Percentiles rank a stretch among this genome's conserved stretches.
These are phyloP conservation scores for Hybos culiciformis DNA, from an alignment of 2,888 invertebrate genomes.

Conservation along the genomic window DNA sequence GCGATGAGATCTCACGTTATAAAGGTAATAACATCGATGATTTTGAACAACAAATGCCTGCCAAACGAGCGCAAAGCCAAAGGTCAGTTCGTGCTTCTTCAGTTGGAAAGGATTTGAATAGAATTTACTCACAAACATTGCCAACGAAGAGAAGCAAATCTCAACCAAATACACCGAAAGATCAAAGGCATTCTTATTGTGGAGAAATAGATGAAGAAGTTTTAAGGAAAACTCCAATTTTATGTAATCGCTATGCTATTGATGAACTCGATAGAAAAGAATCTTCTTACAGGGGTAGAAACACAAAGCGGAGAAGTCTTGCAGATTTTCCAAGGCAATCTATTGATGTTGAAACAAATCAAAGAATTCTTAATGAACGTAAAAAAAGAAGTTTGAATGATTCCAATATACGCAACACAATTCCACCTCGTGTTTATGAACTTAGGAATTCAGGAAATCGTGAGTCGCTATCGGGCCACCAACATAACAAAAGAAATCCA, in stretches of 20 bases:
- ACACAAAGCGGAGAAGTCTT: constrained; percentile 13
- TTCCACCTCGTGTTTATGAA: constrained; percentile 12
- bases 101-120: constrained; percentile 21
- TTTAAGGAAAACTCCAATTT: constrained; percentile 44
- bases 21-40: constrained; percentile 27
- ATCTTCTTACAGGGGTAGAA: background rate
- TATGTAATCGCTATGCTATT: constrained; percentile 57
- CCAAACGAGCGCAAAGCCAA: constrained; percentile 27
- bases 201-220: constrained; percentile 30
- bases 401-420: constrained; percentile 17
- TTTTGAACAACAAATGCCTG: constrained; percentile 19
- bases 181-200: constrained; percentile 31
- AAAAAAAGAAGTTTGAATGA: constrained; percentile 4
- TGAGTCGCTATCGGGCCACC: constrained; percentile 19
- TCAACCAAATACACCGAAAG: constrained; percentile 17
- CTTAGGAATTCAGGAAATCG: constrained; percentile 11
- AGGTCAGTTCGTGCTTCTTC: constrained; percentile 26
- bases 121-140: constrained; percentile 19
- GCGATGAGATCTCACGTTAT: too few relatives aligned
- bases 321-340: constrained; percentile 23
- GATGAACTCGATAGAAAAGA: constrained; percentile 29
- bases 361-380: too few relatives aligned
- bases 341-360: background rate
- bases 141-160: constrained; percentile 20
- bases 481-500: constrained; percentile 15